A percentile compares a stretch with the other conserved stretches of the same genome.
phyloP scores from a whole-genome alignment of 2,888 invertebrate genomes.

The Machimus atricapillus region DNA sequence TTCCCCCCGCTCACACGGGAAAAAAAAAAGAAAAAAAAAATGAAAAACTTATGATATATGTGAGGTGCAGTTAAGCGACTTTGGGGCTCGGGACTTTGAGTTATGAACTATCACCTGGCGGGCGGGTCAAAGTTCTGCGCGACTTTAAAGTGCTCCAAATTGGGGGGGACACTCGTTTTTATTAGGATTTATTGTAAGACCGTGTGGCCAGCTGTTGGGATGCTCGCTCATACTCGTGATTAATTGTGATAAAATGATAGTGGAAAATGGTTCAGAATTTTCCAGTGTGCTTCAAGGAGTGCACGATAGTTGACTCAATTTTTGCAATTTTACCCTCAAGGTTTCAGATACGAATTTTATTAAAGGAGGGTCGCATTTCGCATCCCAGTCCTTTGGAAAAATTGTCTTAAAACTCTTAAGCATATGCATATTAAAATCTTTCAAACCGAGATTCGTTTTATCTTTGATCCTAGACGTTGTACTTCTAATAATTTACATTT shows the following conservation, averaged over 20 bases:
- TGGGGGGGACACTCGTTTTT: conserved; percentile 17
- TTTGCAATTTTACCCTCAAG: background rate
- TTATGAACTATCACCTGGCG: conserved; percentile 38
- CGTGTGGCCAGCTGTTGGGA: background rate
- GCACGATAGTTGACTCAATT: background rate
- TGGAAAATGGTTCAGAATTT: background rate
- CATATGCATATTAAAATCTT: too few relatives aligned
- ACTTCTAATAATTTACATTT: too few relatives aligned
- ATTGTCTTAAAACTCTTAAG: too few relatives aligned
- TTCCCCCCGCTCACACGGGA: background rate
- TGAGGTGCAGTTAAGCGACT: conserved; percentile 38
- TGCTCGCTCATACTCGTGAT: background rate
- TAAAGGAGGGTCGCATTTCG: background rate
- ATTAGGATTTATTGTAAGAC: conserved; percentile 22
- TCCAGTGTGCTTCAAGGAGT: background rate
- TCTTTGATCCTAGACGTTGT: too few relatives aligned
- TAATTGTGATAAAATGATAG: background rate
- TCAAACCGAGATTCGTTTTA: too few relatives aligned
- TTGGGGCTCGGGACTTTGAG: conserved; percentile 23
- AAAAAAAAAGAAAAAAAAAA: background rate
- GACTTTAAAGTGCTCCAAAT: conserved; percentile 31
- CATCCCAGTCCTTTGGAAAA: too few relatives aligned
- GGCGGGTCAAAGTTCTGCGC: conserved; percentile 12
- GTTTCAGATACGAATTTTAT: background rate
- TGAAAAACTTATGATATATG: conserved; percentile 39